These are phyloP conservation scores for Sebastes miniatus DNA, from an alignment of 2,797 vertebrate species.

Conservation along the genomic window DNA sequence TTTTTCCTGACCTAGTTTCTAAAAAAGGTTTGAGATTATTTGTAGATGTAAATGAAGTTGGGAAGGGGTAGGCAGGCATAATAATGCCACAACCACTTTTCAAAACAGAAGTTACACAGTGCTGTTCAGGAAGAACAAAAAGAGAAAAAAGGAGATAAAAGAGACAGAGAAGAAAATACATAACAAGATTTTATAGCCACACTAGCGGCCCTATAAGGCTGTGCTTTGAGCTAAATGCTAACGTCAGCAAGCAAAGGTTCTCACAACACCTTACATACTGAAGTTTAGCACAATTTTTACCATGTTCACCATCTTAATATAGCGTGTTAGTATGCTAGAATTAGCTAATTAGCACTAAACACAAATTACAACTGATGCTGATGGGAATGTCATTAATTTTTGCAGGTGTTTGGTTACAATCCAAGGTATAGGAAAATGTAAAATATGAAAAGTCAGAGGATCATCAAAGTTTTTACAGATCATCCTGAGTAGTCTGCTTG, in stretches of 20 bases:
- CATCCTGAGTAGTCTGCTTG: too few species aligned
- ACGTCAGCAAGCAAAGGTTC: background rate
- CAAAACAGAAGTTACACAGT: background rate
- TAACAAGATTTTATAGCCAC: background rate
- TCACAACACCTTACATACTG: background rate
- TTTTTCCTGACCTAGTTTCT: slow-evolving; percentile 16
- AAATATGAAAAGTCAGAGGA: background rate
- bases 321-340: background rate
- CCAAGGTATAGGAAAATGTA: too few species aligned
- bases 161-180: background rate
- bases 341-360: background rate
- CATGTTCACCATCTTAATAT: background rate
- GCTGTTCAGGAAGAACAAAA: background rate
- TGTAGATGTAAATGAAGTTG: background rate
- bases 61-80: background rate
- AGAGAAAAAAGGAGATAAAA: background rate
- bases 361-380: background rate
- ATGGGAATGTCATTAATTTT: background rate
- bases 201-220: background rate
- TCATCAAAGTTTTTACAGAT: background rate
- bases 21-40: background rate
- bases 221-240: background rate
- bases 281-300: background rate
- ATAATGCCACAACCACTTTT: background rate
- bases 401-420: background rate